Conservation (phyloP, 2,888 invertebrate species). For the Agonum fuliginosum region DNA sequence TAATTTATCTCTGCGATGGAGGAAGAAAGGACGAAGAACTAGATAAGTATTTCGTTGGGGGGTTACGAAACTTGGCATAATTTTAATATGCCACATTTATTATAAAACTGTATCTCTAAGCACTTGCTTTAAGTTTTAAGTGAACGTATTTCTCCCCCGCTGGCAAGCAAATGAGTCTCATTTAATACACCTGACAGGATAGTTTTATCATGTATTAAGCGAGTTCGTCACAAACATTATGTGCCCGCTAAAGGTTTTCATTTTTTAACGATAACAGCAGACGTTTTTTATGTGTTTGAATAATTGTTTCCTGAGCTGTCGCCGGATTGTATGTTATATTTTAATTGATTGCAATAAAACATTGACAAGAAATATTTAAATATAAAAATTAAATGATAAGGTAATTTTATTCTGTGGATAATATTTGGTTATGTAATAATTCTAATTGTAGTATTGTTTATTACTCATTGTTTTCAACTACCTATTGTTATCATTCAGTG, state of each 20-base stretch:
- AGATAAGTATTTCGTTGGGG: conserved; percentile 23
- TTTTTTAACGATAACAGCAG: conserved; percentile 19
- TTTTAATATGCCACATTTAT: conserved; percentile 48
- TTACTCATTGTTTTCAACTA: too few species aligned
- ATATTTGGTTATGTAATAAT: too few species aligned
- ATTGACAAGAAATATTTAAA: background rate
- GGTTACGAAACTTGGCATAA: conserved; percentile 31
- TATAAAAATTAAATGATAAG: background rate
- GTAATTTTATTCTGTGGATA: too few species aligned
- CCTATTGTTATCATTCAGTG: too few species aligned
- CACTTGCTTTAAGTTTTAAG: conserved; percentile 36
- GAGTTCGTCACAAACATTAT: conserved; percentile 18
- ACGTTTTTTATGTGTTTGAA: conserved; percentile 11
- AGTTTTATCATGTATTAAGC: conserved; percentile 40
- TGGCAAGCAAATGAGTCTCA: conserved; percentile 37
- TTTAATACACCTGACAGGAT: conserved; percentile 45
- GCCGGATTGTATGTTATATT: background rate
- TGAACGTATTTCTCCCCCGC: conserved; percentile 14
- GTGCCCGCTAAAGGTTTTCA: background rate
- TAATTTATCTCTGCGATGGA: conserved; percentile 10
- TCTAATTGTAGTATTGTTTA: too few species aligned
- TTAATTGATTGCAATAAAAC: background rate
- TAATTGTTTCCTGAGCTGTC: conserved; percentile 19
- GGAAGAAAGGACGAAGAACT: conserved; percentile 3
- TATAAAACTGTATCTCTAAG: conserved; percentile 49